Evolutionary conservation across 35 echinoderm and acorn worm species (phyloP).

Genomic region (Lytechinus pictus): DNA sequence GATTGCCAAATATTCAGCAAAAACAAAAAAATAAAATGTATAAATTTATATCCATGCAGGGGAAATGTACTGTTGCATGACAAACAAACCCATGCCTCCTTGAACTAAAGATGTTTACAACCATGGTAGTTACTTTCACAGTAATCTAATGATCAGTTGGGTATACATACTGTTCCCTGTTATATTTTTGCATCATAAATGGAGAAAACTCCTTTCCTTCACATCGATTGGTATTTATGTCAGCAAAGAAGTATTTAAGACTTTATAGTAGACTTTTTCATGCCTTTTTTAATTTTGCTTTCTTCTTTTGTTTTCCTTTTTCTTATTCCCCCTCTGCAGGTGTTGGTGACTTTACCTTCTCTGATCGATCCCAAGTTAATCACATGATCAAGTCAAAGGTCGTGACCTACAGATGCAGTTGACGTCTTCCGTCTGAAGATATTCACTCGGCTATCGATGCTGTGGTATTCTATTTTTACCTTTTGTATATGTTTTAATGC

Average conservation of each 20-base stretch:
- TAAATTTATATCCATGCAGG: no score
- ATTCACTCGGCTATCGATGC: not conserved
- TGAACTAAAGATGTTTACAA: no score
- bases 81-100: no score
- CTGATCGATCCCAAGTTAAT: conserved; percentile 39
- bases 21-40: no score
- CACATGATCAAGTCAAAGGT: not conserved
- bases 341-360: conserved; percentile 25
- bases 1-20: no score
- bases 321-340: not conserved
- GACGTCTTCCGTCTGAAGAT: not conserved
- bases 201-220: no score
- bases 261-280: not conserved
- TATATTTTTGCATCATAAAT: no score
- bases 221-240: not conserved
- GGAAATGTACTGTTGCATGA: no score
- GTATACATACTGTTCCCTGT: no score
- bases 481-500: not conserved
- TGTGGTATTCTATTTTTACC: not conserved
- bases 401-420: not conserved
- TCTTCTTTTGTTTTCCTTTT: not conserved
- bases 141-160: no score
- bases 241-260: not conserved
- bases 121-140: no score
- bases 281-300: no score